Evolutionary conservation across 2,113 vertebrate genomes (phyloP).

Genomic region (Muntiacus reevesi): DNA sequence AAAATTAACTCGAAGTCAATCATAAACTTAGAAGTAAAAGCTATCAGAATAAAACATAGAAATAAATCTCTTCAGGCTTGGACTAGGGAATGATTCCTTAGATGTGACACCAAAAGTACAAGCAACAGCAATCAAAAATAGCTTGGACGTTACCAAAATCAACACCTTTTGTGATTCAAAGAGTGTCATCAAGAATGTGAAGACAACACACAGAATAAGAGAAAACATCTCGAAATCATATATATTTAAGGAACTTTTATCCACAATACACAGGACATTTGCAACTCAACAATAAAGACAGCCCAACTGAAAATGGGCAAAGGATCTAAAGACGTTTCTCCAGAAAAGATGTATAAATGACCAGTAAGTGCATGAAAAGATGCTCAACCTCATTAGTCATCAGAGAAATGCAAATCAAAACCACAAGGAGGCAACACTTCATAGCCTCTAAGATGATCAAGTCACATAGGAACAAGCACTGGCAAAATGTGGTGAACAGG

Average conservation of each 20-base stretch:
- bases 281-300: neutral
- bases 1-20: neutral
- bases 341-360: neutral
- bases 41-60: neutral
- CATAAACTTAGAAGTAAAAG: neutral
- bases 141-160: neutral
- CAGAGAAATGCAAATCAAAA: neutral
- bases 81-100: neutral
- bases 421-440: neutral
- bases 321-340: neutral
- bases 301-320: neutral
- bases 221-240: neutral
- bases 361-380: neutral
- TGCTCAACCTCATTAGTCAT: neutral
- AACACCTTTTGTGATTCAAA: neutral
- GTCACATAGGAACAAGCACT: neutral
- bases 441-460: neutral
- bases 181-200: neutral
- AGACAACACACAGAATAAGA: neutral
- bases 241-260: neutral
- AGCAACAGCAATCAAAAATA: neutral
- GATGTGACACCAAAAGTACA: neutral
- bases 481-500: neutral
- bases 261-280: neutral
- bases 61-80: neutral